Evolutionary conservation across 2,888 invertebrate species (phyloP), one percentile per base, ranked within the genome.

Genomic region (Pteria penguin): DNA sequence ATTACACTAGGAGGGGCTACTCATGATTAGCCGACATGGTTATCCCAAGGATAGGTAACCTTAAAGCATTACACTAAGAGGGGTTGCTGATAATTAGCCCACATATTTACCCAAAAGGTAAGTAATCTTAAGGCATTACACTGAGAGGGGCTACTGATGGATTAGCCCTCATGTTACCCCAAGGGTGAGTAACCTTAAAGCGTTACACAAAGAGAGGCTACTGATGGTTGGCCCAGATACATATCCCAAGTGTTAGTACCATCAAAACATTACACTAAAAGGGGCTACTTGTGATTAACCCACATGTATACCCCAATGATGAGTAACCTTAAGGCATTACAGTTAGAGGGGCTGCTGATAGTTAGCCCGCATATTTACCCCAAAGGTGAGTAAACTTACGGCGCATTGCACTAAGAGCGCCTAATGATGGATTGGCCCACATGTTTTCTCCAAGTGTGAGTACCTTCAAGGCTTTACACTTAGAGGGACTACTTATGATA

Each of bases 381-480:
- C 89, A 27, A 87, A 84, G 86, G 88, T 89, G 79, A 75, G 78
- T 71, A n/a, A n/a, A n/a, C n/a, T n/a, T n/a, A n/a, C n/a, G 97
- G 97, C n/a, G n/a, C 61, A 95, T 98, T 36, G 88, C 89, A 0
- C 80, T 89, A 3, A 82, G 80, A 54, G 89, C 88, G 2, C 83
- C 89, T 5, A 71, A 83, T 22, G 87, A 86, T 63, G 89, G 89
- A 8, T 80, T 89, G 2, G 65, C 82, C 2, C 87, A 89, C 72
- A 86, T 88, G 86, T 86, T 66, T 66, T 86, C 86, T 3, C 89
- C 89, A 27, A 87, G 84, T 85, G 88, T 89, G 79, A 75, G 78
- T 71, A n/a, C n/a, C n/a, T n/a, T n/a, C n/a, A n/a, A n/a, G 97
- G 97, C 61, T 95, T 98, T 36, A 89, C 89, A 0, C 80, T 89